Evolutionary conservation across 2,797 vertebrate species (phyloP), one percentile per base, ranked within the genome.

Genomic region (Characodon lateralis): DNA sequence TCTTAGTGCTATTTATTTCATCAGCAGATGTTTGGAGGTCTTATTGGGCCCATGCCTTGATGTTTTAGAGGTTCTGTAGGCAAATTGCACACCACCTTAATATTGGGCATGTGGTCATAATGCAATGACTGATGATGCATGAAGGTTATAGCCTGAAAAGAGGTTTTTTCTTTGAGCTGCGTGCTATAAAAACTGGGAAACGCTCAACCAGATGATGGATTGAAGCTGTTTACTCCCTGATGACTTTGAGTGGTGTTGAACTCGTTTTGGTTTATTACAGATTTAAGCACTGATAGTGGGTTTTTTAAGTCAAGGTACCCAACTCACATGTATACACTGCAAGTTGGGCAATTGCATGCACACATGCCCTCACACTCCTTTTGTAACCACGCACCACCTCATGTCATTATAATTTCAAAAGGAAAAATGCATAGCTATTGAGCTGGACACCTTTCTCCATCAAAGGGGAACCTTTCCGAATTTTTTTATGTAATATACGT

Each of bases 371-470:
- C 70, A 77, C 59, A 56, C n/a, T 43, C 46, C 35, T 73, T 72
- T 71, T 72, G 26, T 35, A 71, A 81, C 73, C 24, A 71, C 63
- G 80, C 81, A 71, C 77, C 56, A 73, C 72, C 89, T 86, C 58
- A 73, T 79, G 80, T 86, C 89, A 87, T 92, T 93, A 91, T 90
- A 90, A 80, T 90, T 88, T 73, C 82, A 83, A 86, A 61, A 87
- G 85, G 87, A 71, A 79, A 63, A 43, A 50, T 68, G 59, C 70
- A 18, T 35, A 77, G 72, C 79, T 81, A 81, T 83, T 55, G 78
- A 89, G 82, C 80, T 78, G 77, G 84, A 81, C 46, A 14, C 73
- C 69, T 72, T 78, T 84, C 74, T 16, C 68, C 85, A 87, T 92
- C 89, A 92, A 91, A 92, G 84, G 76, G 73, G 79, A 71, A 74